Conservation (phyloP, 2,113 vertebrate species). For the Neotoma lepida region DNA sequence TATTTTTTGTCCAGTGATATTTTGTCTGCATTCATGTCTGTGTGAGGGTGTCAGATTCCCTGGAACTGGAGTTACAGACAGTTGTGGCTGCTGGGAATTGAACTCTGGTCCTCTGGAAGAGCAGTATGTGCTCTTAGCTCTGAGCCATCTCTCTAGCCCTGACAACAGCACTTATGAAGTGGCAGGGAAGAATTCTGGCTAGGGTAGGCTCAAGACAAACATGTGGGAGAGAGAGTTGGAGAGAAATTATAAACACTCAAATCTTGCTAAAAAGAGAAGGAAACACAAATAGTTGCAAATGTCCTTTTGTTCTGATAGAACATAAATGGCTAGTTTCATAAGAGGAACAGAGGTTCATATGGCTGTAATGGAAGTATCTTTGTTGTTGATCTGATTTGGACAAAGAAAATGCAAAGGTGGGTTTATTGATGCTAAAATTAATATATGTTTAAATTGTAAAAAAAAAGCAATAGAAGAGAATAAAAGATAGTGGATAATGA, state of each 20-base stretch:
- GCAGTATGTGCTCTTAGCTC: background rate
- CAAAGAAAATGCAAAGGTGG: background rate
- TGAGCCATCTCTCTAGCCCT: background rate
- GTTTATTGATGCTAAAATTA: conserved; percentile 27
- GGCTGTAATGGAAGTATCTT: background rate
- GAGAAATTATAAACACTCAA: background rate
- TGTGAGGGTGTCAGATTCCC: background rate
- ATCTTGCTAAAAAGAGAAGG: conserved; percentile 10
- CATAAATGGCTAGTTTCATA: background rate
- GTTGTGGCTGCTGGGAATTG: background rate
- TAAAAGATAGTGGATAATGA: conserved; percentile 24
- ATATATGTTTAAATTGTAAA: conserved; percentile 15
- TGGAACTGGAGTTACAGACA: background rate
- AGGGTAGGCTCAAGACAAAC: background rate
- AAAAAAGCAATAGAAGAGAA: background rate
- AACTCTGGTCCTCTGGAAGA: background rate
- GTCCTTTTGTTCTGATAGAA: background rate
- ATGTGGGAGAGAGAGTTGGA: background rate
- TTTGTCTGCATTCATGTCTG: background rate
- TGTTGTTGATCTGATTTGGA: background rate
- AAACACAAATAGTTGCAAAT: background rate
- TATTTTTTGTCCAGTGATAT: background rate
- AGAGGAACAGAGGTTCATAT: background rate
- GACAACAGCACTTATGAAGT: background rate
- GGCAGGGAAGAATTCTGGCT: background rate